phyloP scores from a whole-genome alignment of 2,113 vertebrate genomes.

The Strix aluco region DNA sequence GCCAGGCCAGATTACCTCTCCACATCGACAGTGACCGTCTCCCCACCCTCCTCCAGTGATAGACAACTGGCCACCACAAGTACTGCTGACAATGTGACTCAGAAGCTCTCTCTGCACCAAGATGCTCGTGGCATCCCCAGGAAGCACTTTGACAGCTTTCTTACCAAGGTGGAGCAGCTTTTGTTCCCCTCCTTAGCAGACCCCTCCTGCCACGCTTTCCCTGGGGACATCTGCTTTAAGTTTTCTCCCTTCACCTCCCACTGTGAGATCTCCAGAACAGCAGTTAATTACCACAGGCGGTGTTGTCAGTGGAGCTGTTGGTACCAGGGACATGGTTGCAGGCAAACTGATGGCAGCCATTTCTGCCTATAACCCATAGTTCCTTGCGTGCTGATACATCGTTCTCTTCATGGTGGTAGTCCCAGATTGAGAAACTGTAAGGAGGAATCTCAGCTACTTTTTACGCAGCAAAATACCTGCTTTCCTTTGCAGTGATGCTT shows the following conservation, averaged over 20 bases:
- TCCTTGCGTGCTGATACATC: neutral
- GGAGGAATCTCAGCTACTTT: neutral
- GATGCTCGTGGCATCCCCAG: neutral
- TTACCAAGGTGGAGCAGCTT: neutral
- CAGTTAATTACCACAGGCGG: neutral
- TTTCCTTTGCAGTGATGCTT: neutral
- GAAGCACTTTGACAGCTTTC: neutral
- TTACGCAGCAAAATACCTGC: rapidly evolving
- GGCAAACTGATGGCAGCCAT: neutral
- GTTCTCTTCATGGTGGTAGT: neutral
- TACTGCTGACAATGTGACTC: neutral
- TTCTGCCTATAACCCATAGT: neutral
- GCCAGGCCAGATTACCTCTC: neutral
- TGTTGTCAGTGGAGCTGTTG: neutral
- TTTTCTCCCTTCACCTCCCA: neutral
- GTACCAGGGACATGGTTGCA: neutral
- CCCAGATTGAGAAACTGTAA: neutral
- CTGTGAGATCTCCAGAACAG: neutral
- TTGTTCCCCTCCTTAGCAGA: neutral
- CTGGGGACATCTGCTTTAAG: neutral
- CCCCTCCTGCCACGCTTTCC: rapidly evolving
- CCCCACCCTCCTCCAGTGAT: rapidly evolving
- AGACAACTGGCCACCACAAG: neutral
- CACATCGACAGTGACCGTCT: neutral
- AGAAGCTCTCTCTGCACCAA: neutral